phyloP scores from a whole-genome alignment of 2,797 vertebrate species.

The Phoebastria nigripes region DNA sequence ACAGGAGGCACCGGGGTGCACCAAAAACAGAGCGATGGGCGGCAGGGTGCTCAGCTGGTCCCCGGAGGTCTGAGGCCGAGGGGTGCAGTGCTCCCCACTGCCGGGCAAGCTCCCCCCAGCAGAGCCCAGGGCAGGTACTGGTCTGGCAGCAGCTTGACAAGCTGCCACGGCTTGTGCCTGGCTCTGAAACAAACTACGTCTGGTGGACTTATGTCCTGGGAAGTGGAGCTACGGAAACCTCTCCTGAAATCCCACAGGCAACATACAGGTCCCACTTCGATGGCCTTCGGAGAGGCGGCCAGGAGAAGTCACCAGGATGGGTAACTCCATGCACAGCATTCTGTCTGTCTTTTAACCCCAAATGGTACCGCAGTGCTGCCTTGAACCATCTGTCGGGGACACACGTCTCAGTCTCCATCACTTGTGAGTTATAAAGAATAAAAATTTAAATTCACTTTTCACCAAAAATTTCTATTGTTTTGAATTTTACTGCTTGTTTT shows the following conservation, averaged over 20 bases:
- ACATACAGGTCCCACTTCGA: neutral
- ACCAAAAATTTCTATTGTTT: neutral
- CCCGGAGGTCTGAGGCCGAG: neutral
- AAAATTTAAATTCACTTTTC: neutral
- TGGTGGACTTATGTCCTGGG: neutral
- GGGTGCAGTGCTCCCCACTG: neutral
- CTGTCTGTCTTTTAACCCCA: neutral
- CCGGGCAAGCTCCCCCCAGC: neutral
- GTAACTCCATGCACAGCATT: fast-evolving
- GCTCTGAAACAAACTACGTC: neutral
- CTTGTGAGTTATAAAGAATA: neutral
- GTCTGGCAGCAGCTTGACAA: neutral
- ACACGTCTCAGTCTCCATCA: fast-evolving
- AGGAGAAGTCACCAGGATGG: neutral
- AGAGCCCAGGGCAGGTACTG: neutral
- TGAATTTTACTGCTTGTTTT: neutral
- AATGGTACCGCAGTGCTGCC: neutral
- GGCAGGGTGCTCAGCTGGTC: neutral
- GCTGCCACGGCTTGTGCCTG: neutral
- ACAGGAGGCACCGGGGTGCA: neutral
- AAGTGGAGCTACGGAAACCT: neutral
- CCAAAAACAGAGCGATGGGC: neutral
- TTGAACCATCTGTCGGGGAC: neutral
- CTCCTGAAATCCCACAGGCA: neutral
- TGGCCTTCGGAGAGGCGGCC: too few relatives aligned